Evolutionary conservation across 2,797 vertebrate genomes (phyloP).

Genomic region (Phaenicophaeus curvirostris): DNA sequence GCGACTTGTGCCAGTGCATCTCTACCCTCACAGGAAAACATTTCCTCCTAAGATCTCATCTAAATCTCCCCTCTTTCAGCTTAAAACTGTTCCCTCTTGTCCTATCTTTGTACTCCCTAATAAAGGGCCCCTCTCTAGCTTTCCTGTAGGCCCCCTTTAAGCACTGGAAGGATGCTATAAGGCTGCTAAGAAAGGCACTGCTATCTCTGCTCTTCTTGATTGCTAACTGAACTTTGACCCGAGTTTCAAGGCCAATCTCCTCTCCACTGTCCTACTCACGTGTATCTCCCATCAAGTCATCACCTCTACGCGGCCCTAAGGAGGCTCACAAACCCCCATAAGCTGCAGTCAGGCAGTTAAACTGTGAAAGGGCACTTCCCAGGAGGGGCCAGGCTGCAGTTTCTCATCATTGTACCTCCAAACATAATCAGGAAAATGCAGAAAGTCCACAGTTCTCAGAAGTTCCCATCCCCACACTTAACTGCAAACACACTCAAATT

Average conservation of each 20-base stretch:
- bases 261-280: not conserved
- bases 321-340: not conserved
- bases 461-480: not conserved
- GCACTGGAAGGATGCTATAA: too few relatives aligned
- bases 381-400: not conserved
- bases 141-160: too few relatives aligned
- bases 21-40: too few relatives aligned
- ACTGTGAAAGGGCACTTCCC: not conserved
- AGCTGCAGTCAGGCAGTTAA: not conserved
- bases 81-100: too few relatives aligned
- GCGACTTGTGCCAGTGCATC: too few relatives aligned
- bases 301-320: accelerated
- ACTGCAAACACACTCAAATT: not conserved
- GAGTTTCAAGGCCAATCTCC: not conserved
- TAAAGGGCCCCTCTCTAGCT: too few relatives aligned
- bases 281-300: not conserved
- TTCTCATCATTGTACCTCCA: not conserved
- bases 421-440: not conserved
- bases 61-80: too few relatives aligned
- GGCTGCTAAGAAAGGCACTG: not conserved
- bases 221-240: not conserved
- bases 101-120: too few relatives aligned
- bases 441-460: not conserved
- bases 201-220: not conserved
- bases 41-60: too few relatives aligned